phyloP scores from a whole-genome alignment of 2,113 vertebrate species.

The Myrmecobius fasciatus region DNA sequence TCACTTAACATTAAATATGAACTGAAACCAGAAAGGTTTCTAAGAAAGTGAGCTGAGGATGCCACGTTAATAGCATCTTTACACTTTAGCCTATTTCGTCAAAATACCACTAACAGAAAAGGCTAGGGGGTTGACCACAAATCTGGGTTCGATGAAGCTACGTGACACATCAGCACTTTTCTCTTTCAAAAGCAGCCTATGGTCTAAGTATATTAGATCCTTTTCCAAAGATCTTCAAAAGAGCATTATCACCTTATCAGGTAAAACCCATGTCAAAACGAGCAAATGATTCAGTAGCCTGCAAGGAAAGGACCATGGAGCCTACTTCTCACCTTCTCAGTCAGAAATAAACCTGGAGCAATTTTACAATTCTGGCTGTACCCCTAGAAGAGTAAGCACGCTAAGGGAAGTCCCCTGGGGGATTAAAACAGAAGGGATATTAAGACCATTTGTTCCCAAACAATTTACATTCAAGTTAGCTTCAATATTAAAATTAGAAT shows the following conservation, averaged over 20 bases:
- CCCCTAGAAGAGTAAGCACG: neutral
- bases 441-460: neutral
- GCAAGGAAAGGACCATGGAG: neutral
- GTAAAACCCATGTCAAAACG: neutral
- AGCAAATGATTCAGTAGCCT: neutral
- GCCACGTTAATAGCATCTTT: neutral
- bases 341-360: neutral
- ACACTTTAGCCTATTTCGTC: neutral
- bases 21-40: neutral
- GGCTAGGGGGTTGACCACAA: neutral
- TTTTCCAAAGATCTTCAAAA: neutral
- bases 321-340: too few species aligned
- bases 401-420: neutral
- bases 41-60: too few species aligned
- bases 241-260: too few species aligned
- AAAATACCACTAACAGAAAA: neutral
- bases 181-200: neutral
- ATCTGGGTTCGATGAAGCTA: neutral
- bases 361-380: neutral
- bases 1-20: neutral
- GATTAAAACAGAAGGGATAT: neutral
- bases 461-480: neutral
- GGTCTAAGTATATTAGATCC: neutral
- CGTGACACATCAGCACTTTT: neutral
- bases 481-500: neutral